Evolutionary conservation across 1,140 invertebrate genomes (phyloP).

Genomic region (Trachelipus rathkii): DNA sequence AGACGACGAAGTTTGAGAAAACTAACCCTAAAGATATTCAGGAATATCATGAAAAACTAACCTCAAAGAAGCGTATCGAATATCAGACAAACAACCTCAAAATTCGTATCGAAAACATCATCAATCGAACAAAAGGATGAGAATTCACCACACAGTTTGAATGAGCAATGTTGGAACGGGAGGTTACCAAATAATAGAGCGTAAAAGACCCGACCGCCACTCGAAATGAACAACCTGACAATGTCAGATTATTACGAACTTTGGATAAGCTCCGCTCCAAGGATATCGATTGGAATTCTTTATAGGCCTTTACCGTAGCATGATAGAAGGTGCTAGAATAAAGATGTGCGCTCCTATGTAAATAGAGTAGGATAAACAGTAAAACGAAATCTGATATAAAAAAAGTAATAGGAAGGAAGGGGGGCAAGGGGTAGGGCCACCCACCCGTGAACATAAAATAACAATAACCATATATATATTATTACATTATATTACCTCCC

Average conservation of each 20-base stretch:
- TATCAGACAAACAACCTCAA: too few relatives aligned
- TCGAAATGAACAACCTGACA: constrained; percentile 84
- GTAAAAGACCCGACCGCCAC: constrained; percentile 86
- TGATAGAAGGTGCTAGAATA: constrained; percentile 82
- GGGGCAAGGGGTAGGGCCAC: background rate
- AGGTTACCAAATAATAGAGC: constrained; percentile 88
- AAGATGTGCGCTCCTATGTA: constrained; percentile 79
- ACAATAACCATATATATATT: too few relatives aligned
- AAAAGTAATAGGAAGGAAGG: too few relatives aligned
- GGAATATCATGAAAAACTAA: too few relatives aligned
- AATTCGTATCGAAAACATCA: too few relatives aligned
- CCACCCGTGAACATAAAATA: too few relatives aligned
- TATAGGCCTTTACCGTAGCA: constrained; percentile 80
- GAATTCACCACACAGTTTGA: constrained; percentile 68
- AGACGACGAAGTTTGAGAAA: too few relatives aligned
- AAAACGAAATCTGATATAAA: too few relatives aligned
- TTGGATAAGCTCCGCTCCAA: constrained; percentile 72
- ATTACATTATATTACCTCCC: too few relatives aligned
- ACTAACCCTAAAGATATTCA: too few relatives aligned
- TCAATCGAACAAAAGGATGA: constrained; percentile 78
- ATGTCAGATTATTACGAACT: constrained; percentile 85
- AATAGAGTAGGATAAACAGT: constrained; percentile 28
- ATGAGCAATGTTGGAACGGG: constrained; percentile 78
- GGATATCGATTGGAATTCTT: constrained; percentile 66
- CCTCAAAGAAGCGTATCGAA: too few relatives aligned